A percentile compares a stretch with the other conserved stretches of the same genome.
Evolutionary conservation across 64 coral and sea anemone genomes (phyloP).

Genomic region (Stichodactyla mertensii): DNA sequence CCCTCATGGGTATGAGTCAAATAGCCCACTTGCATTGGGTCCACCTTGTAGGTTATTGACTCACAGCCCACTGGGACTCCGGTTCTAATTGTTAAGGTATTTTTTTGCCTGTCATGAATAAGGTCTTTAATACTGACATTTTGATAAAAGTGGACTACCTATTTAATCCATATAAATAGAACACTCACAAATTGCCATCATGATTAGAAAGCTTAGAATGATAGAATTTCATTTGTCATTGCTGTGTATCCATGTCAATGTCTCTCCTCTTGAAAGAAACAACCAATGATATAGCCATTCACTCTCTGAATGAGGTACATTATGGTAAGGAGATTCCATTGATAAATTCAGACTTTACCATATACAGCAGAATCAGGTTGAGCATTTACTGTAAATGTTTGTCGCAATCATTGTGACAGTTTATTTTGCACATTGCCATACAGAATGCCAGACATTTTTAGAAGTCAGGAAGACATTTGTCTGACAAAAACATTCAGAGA

Average conservation of each 20-base stretch:
- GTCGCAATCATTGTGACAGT: too few species aligned
- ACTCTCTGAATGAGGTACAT: not conserved
- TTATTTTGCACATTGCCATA: too few species aligned
- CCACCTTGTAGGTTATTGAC: too few species aligned
- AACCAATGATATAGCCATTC: not conserved
- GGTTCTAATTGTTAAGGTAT: too few species aligned
- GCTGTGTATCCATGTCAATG: not conserved
- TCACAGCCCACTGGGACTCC: too few species aligned
- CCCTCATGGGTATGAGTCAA: too few species aligned
- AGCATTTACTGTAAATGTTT: too few species aligned
- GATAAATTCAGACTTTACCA: not conserved
- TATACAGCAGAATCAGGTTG: too few species aligned
- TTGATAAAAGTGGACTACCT: not conserved
- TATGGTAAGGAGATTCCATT: not conserved
- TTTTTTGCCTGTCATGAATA: not conserved
- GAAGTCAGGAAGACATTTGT: too few species aligned
- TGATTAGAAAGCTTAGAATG: not conserved
- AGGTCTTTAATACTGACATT: not conserved
- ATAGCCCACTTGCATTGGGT: too few species aligned
- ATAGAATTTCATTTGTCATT: not conserved
- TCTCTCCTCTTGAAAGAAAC: not conserved
- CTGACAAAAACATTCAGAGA: too few species aligned
- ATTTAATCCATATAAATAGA: slow-evolving; percentile 1
- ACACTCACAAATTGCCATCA: not conserved
- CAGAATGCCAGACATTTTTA: too few species aligned